A percentile compares a stretch with the other conserved stretches of the same genome.
These are phyloP conservation scores for Acanthoscelides obtectus DNA, from an alignment of 2,888 invertebrate species.

Conservation along the genomic window DNA sequence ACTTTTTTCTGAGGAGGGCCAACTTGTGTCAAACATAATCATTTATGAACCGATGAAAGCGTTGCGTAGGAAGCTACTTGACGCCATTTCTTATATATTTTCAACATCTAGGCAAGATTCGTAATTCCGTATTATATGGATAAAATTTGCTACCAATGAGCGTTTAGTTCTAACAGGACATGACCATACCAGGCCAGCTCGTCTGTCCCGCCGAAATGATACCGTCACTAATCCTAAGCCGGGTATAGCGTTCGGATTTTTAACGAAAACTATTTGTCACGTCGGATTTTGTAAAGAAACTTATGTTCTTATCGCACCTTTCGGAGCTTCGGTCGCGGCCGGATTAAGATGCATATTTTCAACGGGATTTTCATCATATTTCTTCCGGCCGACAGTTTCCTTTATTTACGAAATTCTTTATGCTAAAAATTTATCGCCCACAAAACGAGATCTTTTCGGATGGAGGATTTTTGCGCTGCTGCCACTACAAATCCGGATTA, in stretches of 20 bases:
- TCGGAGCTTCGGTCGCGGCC: background rate
- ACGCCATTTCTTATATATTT: too few relatives aligned
- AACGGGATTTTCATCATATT: conserved; percentile 14
- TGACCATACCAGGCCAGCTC: background rate
- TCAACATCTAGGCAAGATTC: too few relatives aligned
- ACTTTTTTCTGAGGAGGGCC: too few relatives aligned
- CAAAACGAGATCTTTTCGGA: background rate
- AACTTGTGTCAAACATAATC: too few relatives aligned
- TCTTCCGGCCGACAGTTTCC: conserved; percentile 2
- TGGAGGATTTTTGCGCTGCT: background rate
- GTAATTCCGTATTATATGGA: too few relatives aligned
- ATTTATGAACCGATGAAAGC: too few relatives aligned
- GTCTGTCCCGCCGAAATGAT: background rate
- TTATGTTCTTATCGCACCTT: conserved; percentile 19
- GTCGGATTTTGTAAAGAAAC: conserved; percentile 27
- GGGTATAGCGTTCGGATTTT: conserved; percentile 12
- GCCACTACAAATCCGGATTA: background rate
- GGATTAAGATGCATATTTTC: conserved; percentile 14
- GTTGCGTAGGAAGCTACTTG: too few relatives aligned
- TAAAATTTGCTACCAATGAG: too few relatives aligned
- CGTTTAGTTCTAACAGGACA: too few relatives aligned
- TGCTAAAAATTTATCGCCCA: background rate
- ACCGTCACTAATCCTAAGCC: background rate
- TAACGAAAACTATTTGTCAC: conserved; percentile 27
- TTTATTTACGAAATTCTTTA: background rate